phyloP scores from a whole-genome alignment of 2,888 invertebrate genomes.

The Branchipolynoe longqiensis region DNA sequence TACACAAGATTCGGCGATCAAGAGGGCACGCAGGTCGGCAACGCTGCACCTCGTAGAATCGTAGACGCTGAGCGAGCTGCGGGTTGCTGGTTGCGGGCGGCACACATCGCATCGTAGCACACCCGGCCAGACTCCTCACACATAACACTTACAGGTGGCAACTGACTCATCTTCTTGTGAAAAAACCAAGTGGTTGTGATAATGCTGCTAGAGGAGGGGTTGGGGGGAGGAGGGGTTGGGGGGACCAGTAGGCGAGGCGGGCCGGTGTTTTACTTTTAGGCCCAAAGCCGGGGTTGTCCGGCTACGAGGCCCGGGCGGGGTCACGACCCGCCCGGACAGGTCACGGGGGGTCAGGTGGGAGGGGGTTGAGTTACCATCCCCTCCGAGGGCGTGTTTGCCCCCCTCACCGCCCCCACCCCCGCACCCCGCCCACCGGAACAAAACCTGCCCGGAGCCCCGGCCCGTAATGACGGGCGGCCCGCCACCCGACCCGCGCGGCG shows the following conservation, averaged over 20 bases:
- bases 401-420: slow-evolving; percentile 9
- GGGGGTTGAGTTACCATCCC: slow-evolving; percentile 26
- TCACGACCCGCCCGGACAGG: slow-evolving; percentile 41
- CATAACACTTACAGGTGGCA: no score
- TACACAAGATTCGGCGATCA: no score
- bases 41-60: no score
- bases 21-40: no score
- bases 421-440: slow-evolving; percentile 1
- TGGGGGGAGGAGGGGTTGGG: not conserved
- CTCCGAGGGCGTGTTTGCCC: slow-evolving; percentile 13
- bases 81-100: no score
- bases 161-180: no score
- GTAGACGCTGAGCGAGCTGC: no score
- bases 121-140: no score
- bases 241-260: not conserved
- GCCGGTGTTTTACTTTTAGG: slow-evolving; percentile 16
- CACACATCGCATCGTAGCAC: no score
- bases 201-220: not conserved
- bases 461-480: slow-evolving; percentile 17
- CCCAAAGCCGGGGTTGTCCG: not conserved
- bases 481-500: slow-evolving; percentile 7
- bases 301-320: not conserved
- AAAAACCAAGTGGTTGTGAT: no score
- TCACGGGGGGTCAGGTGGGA: slow-evolving; percentile 37
- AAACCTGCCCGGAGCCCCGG: not conserved